These are phyloP conservation scores for Gonioctena quinquepunctata DNA, from an alignment of 1,140 invertebrate species.

Conservation along the genomic window DNA sequence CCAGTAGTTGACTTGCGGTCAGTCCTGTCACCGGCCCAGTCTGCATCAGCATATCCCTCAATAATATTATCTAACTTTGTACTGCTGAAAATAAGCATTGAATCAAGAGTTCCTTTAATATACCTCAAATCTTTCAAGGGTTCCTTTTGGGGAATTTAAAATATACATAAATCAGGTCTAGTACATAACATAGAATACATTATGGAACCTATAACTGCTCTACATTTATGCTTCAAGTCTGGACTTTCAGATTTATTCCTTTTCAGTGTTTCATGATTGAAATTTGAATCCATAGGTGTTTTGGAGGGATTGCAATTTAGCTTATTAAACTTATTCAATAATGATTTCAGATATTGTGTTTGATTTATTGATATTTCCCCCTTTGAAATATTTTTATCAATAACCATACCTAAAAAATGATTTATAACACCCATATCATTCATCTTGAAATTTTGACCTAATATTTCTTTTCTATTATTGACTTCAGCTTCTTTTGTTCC, in stretches of 20 bases:
- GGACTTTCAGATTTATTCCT: conserved; percentile 8
- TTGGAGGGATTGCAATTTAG: not conserved
- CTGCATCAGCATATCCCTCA: no score
- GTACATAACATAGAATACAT: conserved; percentile 31
- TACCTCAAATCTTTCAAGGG: no score
- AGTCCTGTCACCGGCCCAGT: no score
- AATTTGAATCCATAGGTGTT: not conserved
- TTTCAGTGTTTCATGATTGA: not conserved
- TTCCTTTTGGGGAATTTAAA: no score
- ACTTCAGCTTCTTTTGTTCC: not conserved
- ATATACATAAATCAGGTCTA: conserved; percentile 27
- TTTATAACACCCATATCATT: not conserved
- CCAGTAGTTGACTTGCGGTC: no score
- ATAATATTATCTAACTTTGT: no score
- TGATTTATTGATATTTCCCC: not conserved
- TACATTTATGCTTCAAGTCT: conserved; percentile 25
- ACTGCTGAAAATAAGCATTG: no score
- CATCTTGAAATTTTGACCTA: not conserved
- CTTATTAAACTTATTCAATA: not conserved
- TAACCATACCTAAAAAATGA: not conserved
- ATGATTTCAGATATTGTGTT: not conserved
- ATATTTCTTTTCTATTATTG: not conserved
- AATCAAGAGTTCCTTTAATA: no score
- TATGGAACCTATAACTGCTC: conserved; percentile 23
- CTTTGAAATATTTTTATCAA: not conserved